phyloP scores from a whole-genome alignment of 2,797 vertebrate genomes.

The Trachurus trachurus region DNA sequence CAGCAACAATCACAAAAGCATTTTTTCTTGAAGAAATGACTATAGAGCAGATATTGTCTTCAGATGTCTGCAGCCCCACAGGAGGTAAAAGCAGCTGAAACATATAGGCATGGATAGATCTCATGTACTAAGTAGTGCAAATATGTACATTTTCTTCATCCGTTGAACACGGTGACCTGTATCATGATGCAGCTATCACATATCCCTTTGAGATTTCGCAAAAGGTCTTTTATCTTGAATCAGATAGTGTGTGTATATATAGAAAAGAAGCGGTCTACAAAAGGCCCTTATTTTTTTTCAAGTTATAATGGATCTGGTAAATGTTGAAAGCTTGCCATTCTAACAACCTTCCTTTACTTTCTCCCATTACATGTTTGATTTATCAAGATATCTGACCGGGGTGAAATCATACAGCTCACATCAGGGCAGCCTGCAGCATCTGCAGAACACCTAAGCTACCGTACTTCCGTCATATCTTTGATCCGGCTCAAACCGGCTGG shows the following conservation, averaged over 20 bases:
- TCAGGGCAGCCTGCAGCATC: constrained; percentile 27
- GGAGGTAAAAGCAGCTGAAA: background rate
- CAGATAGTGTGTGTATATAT: background rate
- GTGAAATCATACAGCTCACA: constrained; percentile 25
- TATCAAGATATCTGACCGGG: constrained; percentile 41
- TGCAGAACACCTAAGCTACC: constrained; percentile 30
- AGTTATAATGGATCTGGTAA: constrained; percentile 29
- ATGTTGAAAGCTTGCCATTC: constrained; percentile 38
- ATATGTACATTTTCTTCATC: background rate
- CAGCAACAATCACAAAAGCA: no score
- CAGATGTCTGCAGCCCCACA: background rate
- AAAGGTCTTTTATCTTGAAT: constrained; percentile 19
- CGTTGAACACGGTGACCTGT: constrained; percentile 3
- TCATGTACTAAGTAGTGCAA: background rate
- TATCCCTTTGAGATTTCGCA: constrained; percentile 1
- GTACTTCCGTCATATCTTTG: constrained; percentile 34
- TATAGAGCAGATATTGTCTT: background rate
- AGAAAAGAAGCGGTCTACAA: constrained; percentile 8
- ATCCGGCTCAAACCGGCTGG: constrained; percentile 7
- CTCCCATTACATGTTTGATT: constrained; percentile 14
- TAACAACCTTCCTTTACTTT: constrained; percentile 3
- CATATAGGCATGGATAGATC: background rate
- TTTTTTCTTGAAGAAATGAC: no score
- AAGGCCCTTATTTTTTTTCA: constrained; percentile 13
- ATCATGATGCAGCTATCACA: constrained; percentile 10